A percentile compares a stretch with the other conserved stretches of the same genome.
Evolutionary conservation across 1,140 invertebrate species (phyloP).

Genomic region (Drosophila nasuta): DNA sequence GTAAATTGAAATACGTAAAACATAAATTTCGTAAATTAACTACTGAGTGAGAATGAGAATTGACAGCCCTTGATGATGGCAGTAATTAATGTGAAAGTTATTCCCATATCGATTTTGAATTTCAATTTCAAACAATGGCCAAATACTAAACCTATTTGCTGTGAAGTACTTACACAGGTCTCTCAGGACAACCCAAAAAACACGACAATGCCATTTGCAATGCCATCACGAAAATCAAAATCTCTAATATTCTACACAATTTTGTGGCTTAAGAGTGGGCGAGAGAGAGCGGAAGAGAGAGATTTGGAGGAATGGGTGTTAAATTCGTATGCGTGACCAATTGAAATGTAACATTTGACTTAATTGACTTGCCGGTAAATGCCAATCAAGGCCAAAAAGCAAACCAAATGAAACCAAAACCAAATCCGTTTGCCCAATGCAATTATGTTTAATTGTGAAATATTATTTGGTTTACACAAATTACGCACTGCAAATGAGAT

Average conservation of each 20-base stretch:
- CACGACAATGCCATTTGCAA: slow-evolving; percentile 2
- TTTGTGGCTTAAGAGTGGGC: slow-evolving; percentile 38
- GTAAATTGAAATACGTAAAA: slow-evolving; percentile 26
- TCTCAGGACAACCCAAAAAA: slow-evolving; percentile 20
- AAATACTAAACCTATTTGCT: not conserved
- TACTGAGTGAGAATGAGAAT: not conserved
- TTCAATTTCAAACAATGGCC: slow-evolving; percentile 42
- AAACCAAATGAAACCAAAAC: slow-evolving; percentile 37
- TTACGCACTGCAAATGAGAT: slow-evolving; percentile 62
- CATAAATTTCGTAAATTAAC: slow-evolving; percentile 16
- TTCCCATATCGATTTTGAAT: slow-evolving; percentile 31
- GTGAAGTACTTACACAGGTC: not conserved
- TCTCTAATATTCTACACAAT: slow-evolving; percentile 35
- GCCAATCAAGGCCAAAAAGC: slow-evolving; percentile 42
- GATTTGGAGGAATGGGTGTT: not conserved
- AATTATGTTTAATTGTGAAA: slow-evolving; percentile 78
- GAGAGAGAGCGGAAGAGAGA: not conserved
- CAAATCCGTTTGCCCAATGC: slow-evolving; percentile 54
- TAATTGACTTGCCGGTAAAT: slow-evolving; percentile 63
- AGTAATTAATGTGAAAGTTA: slow-evolving; percentile 63
- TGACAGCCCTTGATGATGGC: not conserved
- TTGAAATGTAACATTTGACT: slow-evolving; percentile 48
- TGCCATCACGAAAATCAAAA: slow-evolving; percentile 20
- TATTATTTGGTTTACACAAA: slow-evolving; percentile 75
- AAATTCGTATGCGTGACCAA: slow-evolving; percentile 49